Percentiles rank a stretch among this genome's conserved stretches.
phyloP scores from a whole-genome alignment of 2,797 vertebrate genomes.

The Rhinichthys osculus region DNA sequence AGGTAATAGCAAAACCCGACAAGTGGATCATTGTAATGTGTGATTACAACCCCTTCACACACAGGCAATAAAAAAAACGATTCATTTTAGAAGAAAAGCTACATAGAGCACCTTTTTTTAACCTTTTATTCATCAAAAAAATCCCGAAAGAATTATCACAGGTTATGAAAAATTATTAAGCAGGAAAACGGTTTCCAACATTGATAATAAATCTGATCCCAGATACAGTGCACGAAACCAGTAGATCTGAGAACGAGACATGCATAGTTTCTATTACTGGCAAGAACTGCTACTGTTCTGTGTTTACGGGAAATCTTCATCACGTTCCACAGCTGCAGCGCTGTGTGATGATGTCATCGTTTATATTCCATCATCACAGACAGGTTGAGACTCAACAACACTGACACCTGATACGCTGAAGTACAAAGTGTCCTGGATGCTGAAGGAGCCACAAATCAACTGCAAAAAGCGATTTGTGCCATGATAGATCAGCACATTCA shows the following conservation, averaged over 20 bases:
- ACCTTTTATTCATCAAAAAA: too few relatives aligned
- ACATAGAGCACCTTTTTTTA: too few relatives aligned
- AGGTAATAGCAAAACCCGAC: too few relatives aligned
- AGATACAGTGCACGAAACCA: not conserved
- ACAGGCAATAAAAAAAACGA: too few relatives aligned
- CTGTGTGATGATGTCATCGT: not conserved
- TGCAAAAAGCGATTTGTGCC: not conserved
- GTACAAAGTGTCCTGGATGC: not conserved
- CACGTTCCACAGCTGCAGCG: not conserved
- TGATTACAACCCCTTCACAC: too few relatives aligned
- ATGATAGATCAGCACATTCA: not conserved
- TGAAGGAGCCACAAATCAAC: not conserved
- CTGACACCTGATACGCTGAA: slow-evolving; percentile 3
- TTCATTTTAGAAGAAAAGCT: too few relatives aligned
- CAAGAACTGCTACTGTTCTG: slow-evolving; percentile 5
- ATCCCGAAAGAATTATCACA: too few relatives aligned
- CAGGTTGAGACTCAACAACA: not conserved
- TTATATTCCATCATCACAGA: slow-evolving; percentile 16
- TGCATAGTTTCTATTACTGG: not conserved
- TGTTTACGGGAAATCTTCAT: slow-evolving; percentile 13
- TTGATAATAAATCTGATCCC: too few relatives aligned
- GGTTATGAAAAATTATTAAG: too few relatives aligned
- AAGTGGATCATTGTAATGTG: too few relatives aligned
- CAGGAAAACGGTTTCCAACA: too few relatives aligned
- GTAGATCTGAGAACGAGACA: not conserved